Conservation (phyloP, 2,888 invertebrate species). For the Tetragonula carbonaria region DNA sequence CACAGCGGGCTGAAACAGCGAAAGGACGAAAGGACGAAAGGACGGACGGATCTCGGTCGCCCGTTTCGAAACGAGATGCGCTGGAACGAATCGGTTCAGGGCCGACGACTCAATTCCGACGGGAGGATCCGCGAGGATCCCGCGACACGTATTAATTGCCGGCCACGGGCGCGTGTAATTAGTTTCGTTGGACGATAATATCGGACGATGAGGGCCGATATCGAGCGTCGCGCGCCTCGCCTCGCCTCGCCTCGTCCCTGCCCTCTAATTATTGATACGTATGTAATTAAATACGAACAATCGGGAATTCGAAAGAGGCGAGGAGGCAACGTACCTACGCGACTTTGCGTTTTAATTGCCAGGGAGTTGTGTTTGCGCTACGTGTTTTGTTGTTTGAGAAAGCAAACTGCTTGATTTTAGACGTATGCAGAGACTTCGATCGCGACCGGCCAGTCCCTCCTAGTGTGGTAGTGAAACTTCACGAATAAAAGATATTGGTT, state of each 20-base stretch:
- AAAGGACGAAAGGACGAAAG: background rate
- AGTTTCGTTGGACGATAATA: slow-evolving; percentile 46
- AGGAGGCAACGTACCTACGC: background rate
- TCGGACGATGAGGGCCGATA: slow-evolving; percentile 29
- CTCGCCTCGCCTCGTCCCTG: slow-evolving; percentile 8
- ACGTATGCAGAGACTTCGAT: background rate
- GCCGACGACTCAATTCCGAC: slow-evolving; percentile 57
- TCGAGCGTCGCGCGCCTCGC: slow-evolving; percentile 15
- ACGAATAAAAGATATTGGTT: background rate
- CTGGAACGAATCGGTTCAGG: slow-evolving; percentile 51
- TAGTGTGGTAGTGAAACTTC: background rate
- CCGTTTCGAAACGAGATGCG: slow-evolving; percentile 13
- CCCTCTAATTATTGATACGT: slow-evolving; percentile 53
- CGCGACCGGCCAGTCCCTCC: background rate
- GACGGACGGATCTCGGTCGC: background rate
- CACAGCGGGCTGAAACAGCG: background rate
- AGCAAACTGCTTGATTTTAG: background rate
- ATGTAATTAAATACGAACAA: slow-evolving; percentile 50
- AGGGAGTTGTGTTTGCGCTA: background rate
- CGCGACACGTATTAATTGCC: slow-evolving; percentile 55
- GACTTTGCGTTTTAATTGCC: slow-evolving; percentile 33
- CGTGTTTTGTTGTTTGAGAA: background rate
- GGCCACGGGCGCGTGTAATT: slow-evolving; percentile 45
- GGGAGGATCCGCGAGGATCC: slow-evolving; percentile 35
- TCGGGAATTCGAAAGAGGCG: slow-evolving; percentile 1